A percentile compares a stretch with the other conserved stretches of the same genome.
These are phyloP conservation scores for Limonius californicus DNA, from an alignment of 1,140 invertebrate species.

Conservation along the genomic window DNA sequence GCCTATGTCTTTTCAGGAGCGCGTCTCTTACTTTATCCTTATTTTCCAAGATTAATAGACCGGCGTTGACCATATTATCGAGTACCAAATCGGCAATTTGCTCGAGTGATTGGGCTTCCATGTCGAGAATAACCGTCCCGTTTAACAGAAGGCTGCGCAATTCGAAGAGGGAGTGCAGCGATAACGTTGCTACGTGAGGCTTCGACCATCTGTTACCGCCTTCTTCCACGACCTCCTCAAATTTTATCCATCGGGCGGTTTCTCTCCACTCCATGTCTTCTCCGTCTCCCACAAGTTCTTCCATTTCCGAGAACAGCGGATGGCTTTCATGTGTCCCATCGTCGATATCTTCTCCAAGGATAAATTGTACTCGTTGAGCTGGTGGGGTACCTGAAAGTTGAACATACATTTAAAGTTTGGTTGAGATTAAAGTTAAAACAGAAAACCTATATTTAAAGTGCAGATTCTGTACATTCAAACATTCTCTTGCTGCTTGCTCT, in stretches of 20 bases:
- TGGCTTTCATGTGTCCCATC: conserved; percentile 80
- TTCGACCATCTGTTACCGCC: conserved; percentile 93
- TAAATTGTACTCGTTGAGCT: conserved; percentile 90
- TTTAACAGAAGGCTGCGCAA: conserved; percentile 82
- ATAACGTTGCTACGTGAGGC: conserved; percentile 89
- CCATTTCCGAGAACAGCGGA: conserved; percentile 94
- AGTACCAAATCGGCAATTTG: conserved; percentile 87
- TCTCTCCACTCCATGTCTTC: conserved; percentile 95
- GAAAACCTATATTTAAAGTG: too few relatives aligned
- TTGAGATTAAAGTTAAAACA: too few relatives aligned
- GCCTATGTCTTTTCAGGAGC: conserved; percentile 85
- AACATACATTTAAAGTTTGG: neutral
- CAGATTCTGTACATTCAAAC: too few relatives aligned
- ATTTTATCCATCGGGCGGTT: conserved; percentile 95
- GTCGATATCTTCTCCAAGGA: conserved; percentile 88
- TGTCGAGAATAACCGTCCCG: conserved; percentile 86
- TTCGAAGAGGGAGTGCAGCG: conserved; percentile 87
- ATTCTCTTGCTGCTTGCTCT: too few relatives aligned
- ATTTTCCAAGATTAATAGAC: conserved; percentile 67
- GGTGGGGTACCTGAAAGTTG: conserved; percentile 75
- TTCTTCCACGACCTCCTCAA: conserved; percentile 93
- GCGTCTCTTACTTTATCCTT: conserved; percentile 84
- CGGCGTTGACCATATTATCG: conserved; percentile 85
- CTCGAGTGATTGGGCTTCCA: conserved; percentile 80
- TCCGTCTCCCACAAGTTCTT: conserved; percentile 81